Evolutionary conservation across 2,113 vertebrate species (phyloP).

Genomic region (Numenius arquata): DNA sequence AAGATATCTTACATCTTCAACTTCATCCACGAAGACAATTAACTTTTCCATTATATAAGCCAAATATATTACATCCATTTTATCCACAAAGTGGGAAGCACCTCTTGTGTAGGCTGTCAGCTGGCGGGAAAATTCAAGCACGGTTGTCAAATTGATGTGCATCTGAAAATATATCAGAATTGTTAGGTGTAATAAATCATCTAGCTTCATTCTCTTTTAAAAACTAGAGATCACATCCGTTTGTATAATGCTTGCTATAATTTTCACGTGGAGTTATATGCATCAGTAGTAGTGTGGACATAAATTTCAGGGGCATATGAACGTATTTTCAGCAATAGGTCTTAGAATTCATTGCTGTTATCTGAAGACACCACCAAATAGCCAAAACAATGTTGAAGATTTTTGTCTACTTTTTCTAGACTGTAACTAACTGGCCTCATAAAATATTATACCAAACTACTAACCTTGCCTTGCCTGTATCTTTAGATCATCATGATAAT

Average conservation of each 20-base stretch:
- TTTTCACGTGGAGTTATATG: not conserved
- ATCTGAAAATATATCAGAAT: constrained; percentile 75
- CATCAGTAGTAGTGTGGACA: not conserved
- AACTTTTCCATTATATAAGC: constrained; percentile 88
- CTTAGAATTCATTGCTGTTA: not conserved
- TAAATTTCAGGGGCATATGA: not conserved
- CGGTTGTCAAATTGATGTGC: constrained; percentile 81
- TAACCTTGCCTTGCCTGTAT: not conserved
- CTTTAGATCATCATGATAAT: not conserved
- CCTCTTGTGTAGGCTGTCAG: constrained; percentile 82
- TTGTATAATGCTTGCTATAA: not conserved
- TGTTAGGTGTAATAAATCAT: not conserved
- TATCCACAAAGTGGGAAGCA: constrained; percentile 82
- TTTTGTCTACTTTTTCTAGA: not conserved
- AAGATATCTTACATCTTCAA: constrained; percentile 78
- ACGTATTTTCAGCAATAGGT: not conserved
- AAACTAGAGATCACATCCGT: not conserved
- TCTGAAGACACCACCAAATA: not conserved
- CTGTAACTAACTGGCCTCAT: not conserved
- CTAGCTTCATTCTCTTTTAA: not conserved
- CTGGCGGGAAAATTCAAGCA: constrained; percentile 81
- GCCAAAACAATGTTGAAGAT: not conserved
- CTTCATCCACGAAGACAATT: constrained; percentile 79
- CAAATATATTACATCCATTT: constrained; percentile 90
- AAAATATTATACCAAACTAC: not conserved